These are phyloP conservation scores for Megaceryle torquata DNA, from an alignment of 2,113 vertebrate genomes.

Conservation along the genomic window DNA sequence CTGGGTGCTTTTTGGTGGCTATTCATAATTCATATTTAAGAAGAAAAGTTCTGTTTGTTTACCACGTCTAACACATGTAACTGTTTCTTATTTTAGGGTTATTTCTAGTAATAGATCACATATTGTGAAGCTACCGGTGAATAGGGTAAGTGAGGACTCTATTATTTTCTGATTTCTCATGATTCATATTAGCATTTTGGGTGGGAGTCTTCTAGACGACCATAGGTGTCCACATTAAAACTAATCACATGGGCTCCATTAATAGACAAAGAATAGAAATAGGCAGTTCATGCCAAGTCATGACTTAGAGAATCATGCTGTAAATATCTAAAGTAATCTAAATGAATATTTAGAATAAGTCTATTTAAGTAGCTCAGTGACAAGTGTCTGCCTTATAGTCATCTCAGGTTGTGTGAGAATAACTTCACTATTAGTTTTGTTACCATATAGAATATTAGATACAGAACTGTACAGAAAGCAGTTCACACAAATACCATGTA, in stretches of 20 bases:
- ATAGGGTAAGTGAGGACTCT: conserved; percentile 79
- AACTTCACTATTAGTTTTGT: neutral
- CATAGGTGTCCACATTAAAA: neutral
- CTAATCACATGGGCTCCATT: neutral
- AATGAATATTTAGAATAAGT: neutral
- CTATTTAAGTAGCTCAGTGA: neutral
- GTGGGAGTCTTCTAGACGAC: neutral
- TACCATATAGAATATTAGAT: neutral
- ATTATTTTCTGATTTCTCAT: neutral
- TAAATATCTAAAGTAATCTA: neutral
- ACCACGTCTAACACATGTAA: neutral
- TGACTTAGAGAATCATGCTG: neutral
- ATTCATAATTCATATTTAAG: neutral
- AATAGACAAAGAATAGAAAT: neutral
- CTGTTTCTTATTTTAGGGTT: conserved; percentile 79
- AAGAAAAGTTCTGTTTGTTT: neutral
- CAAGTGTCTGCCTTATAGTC: neutral
- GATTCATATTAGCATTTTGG: neutral
- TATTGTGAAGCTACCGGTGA: conserved; percentile 87
- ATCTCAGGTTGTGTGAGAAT: neutral
- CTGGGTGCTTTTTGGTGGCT: neutral
- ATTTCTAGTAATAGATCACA: conserved; percentile 93
- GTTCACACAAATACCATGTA: fast-evolving
- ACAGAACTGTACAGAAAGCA: neutral
- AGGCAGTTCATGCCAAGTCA: neutral